These are phyloP conservation scores for Bombus sibiricus DNA, from an alignment of 1,140 invertebrate species.

Conservation along the genomic window DNA sequence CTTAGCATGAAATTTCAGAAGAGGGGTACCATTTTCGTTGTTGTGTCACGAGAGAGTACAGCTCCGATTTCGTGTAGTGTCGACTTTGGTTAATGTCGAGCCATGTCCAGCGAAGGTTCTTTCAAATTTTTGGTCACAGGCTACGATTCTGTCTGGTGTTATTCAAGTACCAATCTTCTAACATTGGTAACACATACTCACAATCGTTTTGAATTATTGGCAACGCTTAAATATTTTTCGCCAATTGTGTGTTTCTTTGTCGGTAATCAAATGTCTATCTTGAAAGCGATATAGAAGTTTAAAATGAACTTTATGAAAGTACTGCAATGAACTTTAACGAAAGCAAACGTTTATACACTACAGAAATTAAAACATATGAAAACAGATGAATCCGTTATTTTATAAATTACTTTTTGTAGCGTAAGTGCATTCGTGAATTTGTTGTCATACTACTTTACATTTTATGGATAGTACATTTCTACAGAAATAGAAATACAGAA, in stretches of 20 bases:
- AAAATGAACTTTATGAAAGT: neutral
- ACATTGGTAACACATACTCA: neutral
- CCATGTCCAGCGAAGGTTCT: slow-evolving; percentile 7
- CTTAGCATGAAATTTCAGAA: slow-evolving; percentile 45
- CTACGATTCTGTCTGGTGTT: neutral
- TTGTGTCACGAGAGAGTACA: neutral
- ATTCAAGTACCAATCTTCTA: neutral
- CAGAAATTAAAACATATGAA: too few relatives aligned
- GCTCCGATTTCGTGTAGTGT: slow-evolving; percentile 44
- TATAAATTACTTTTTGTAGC: neutral
- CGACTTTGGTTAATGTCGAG: slow-evolving; percentile 21
- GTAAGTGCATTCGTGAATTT: neutral
- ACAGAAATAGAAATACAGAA: neutral
- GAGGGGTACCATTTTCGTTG: neutral
- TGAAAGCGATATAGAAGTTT: too few relatives aligned
- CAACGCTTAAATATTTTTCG: neutral
- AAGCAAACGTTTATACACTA: too few relatives aligned
- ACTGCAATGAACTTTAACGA: too few relatives aligned
- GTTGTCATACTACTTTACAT: neutral
- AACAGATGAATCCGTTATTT: neutral
- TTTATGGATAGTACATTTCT: neutral
- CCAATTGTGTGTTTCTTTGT: neutral
- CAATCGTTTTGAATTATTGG: neutral
- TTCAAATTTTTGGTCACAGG: slow-evolving; percentile 22
- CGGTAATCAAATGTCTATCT: too few relatives aligned